Evolutionary conservation across 30 jellyfish, hydroid and myxozoan genomes (phyloP), one percentile per base, ranked within the genome.

Genomic region (Catostylus mosaicus): DNA sequence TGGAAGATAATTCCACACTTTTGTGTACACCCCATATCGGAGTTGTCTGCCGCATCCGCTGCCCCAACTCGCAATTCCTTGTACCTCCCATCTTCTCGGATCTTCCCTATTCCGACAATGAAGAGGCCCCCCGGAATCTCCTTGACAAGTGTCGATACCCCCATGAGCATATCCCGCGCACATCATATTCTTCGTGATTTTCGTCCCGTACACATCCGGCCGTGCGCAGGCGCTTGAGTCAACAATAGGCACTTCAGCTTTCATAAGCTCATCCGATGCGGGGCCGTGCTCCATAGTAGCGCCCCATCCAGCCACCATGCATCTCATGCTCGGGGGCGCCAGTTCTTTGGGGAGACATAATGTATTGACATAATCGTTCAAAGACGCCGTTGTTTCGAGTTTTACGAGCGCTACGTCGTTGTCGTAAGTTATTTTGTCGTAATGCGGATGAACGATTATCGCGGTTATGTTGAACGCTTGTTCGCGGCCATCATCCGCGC

Each of bases 121-220:
- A 1, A 91, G 75, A 4, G 98, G 98, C n/a, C 98, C 98, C 30
- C 98, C 98, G 1, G 98, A 91, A 30, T 91, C 98, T 1, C 98
- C 98, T 75, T 86, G 96, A 36, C 90, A 75, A 30, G 96, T 86
- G 47, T 86, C 89, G 10, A 65, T 70, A 30, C 96, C 95, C 63
- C 95, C 92, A 4, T 61, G 61, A 29, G 92, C 75, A 47, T 32
- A 91, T n/a, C 98, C 98, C n/a, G 98, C 98, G 29, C 98, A 91
- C 57, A 91, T 66, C 98, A 91, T 91, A 56, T 85, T 91, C 26
- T 78, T 60, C 11, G 97, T 90, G 72, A 90, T 66, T 65, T 80
- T 84, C 50, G 90, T 0, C 0, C 89, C 88, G 50, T 90, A 90
- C 4, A 93, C 84, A 22, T 80, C 84, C 14, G 33, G 37, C 32